Base-by-base conservation (phyloP, 2,888 invertebrate species). In the Carpatolechia fugitivella region DNA sequence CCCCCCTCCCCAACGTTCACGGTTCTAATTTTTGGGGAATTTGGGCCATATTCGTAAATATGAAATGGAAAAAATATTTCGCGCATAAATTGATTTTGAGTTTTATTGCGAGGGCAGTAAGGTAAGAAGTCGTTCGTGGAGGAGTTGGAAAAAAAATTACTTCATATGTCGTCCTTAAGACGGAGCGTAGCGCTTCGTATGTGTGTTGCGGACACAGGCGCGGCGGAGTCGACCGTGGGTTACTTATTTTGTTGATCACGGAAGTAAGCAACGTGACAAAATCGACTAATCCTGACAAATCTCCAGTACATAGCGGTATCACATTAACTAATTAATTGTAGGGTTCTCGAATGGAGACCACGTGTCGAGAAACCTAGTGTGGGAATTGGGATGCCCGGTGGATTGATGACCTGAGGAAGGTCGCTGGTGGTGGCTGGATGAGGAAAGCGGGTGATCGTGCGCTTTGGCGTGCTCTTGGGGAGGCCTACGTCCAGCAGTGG, bases 21-120 rank as follows among this genome's bases (percentile, higher is more conserved):
- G 88, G 90, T 91, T 90, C 91, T 91, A 90, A 90, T 91, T 91
- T 91, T 91, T 90, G 82, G 89, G 86, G 90, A 91, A 90, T 90
- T 90, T 90, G 89, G 90, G 90, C 87, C 90, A 91, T 90, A 90
- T 91, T 91, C 90, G 90, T 90, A 91, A 90, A 91, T 91, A 90
- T 90, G 90, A 90, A 90, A 90, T 90, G 90, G 90, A 90, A 90
- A 90, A 90, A 90, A 90, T 90, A 90, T 89, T 87, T 85, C 82
- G 80, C 81, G 78, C 64, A 56, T 57, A 67, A 59, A 52, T n/a
- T 59, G 56, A 81, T 60, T 82, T 69, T 77, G 59, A 56, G 71
- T 78, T 67, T 60, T 87, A 74, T 64, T 1, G 5, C 20, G 1
- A 1, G 1, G 13, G 54, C 0, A 29, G 56, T 77, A 84, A 66